These are phyloP conservation scores for Tetrapedia diversipes DNA, from an alignment of 2,888 invertebrate species.

Conservation along the genomic window DNA sequence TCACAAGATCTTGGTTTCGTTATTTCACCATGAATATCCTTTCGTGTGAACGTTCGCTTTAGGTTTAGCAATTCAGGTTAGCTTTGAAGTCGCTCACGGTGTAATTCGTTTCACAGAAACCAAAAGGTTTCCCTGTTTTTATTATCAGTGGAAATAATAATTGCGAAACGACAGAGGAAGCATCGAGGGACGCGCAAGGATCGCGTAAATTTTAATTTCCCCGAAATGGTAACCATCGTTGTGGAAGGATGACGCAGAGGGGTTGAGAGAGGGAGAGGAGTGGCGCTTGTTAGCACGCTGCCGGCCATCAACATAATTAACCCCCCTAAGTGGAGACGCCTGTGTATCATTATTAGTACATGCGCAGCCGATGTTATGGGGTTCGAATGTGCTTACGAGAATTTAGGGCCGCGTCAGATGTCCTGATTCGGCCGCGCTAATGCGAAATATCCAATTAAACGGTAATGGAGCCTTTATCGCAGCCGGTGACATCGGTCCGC, in stretches of 20 bases:
- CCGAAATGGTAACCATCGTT: slow-evolving; percentile 70
- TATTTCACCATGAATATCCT: too few relatives aligned
- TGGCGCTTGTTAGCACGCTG: slow-evolving; percentile 70
- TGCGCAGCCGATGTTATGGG: slow-evolving; percentile 65
- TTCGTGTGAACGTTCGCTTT: too few relatives aligned
- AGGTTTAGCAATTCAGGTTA: too few relatives aligned
- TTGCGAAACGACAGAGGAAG: background rate
- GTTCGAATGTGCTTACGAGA: slow-evolving; percentile 69
- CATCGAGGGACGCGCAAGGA: too few relatives aligned
- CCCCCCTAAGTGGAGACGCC: slow-evolving; percentile 74
- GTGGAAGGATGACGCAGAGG: too few relatives aligned
- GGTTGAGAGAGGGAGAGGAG: slow-evolving; percentile 64
- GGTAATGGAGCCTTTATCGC: slow-evolving; percentile 64
- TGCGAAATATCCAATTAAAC: slow-evolving; percentile 70
- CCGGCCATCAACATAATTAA: slow-evolving; percentile 78
- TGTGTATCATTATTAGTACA: slow-evolving; percentile 77
- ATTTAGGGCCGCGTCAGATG: slow-evolving; percentile 67
- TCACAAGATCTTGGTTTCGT: too few relatives aligned
- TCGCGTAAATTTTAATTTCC: slow-evolving; percentile 77
- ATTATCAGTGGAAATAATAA: too few relatives aligned
- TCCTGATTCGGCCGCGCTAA: slow-evolving; percentile 66
- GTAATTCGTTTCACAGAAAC: too few relatives aligned
- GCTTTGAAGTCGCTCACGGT: too few relatives aligned
- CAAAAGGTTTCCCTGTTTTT: too few relatives aligned
- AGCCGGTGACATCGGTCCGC: slow-evolving; percentile 41